phyloP scores from a whole-genome alignment of 2,113 vertebrate species.

The Semnornis frantzii region DNA sequence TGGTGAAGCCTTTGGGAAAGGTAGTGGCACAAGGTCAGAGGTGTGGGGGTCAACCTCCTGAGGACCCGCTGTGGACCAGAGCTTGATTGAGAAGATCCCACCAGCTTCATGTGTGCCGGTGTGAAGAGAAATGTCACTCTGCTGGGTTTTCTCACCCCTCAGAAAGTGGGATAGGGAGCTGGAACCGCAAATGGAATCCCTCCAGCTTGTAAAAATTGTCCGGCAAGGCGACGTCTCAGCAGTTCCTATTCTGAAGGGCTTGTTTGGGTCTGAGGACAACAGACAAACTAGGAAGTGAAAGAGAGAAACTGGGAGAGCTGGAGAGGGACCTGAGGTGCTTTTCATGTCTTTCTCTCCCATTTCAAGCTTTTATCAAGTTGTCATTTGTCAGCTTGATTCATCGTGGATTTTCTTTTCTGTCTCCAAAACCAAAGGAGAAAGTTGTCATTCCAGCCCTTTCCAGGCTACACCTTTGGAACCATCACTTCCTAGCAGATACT shows the following conservation, averaged over 20 bases:
- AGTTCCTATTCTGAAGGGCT: not conserved
- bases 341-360: not conserved
- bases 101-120: fast-evolving
- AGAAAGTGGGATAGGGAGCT: not conserved
- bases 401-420: not conserved
- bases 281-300: not conserved
- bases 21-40: not conserved
- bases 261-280: not conserved
- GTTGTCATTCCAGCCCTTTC: not conserved
- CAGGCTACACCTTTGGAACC: not conserved
- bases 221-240: not conserved
- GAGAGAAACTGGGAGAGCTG: not conserved
- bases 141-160: fast-evolving
- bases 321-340: not conserved
- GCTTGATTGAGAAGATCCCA: not conserved
- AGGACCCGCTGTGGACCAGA: not conserved
- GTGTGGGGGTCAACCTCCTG: not conserved
- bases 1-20: not conserved
- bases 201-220: fast-evolving
- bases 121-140: not conserved
- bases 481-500: not conserved
- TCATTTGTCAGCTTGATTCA: not conserved
- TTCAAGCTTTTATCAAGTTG: not conserved
- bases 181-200: fast-evolving
- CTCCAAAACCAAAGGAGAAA: not conserved